These are phyloP conservation scores for Halocaridina rubra DNA, from an alignment of 2,888 invertebrate species.

Conservation along the genomic window DNA sequence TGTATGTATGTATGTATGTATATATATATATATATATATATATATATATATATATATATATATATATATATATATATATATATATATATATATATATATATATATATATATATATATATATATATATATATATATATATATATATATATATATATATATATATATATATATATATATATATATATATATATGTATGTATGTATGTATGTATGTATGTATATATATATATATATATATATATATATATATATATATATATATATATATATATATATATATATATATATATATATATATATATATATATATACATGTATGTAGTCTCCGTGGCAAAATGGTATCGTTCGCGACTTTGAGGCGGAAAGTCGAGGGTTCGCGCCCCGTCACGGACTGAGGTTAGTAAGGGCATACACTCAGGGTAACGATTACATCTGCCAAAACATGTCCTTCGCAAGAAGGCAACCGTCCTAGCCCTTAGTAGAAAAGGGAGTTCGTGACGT, in stretches of 20 bases:
- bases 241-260: neutral
- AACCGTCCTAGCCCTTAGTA: no score
- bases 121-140: neutral
- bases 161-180: neutral
- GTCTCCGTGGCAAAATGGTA: no score
- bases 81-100: neutral
- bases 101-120: neutral
- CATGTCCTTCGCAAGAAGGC: no score
- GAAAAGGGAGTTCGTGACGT: neutral
- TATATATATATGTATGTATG: neutral
- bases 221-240: neutral
- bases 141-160: neutral
- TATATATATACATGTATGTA: neutral
- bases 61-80: neutral
- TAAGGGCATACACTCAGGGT: no score
- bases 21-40: neutral
- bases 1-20: neutral
- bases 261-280: neutral
- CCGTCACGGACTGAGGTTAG: no score
- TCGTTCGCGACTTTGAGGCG: no score
- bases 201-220: neutral
- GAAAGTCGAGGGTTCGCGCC: no score
- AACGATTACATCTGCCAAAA: no score
- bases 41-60: neutral
- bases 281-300: neutral